phyloP scores from a whole-genome alignment of 1,140 invertebrate genomes.

The Drosophila mojavensis region DNA sequence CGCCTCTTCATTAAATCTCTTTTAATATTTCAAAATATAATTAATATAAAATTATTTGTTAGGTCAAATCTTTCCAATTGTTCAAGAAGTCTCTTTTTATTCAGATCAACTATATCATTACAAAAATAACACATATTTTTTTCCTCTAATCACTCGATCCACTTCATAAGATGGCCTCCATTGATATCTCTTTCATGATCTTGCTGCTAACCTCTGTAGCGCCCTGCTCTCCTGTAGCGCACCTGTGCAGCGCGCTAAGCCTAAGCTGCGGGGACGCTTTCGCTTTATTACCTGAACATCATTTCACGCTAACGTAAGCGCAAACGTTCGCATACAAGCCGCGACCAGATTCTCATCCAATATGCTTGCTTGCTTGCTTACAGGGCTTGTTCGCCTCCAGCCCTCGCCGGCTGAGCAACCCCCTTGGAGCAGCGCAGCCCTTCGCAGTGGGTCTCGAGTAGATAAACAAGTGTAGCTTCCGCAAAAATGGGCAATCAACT shows the following conservation, averaged over 20 bases:
- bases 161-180: too few species aligned
- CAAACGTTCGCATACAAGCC: constrained; percentile 74
- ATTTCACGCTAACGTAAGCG: constrained; percentile 79
- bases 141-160: too few species aligned
- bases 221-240: constrained; percentile 27
- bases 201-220: too few species aligned
- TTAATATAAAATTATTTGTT: too few species aligned
- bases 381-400: neutral
- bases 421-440: neutral
- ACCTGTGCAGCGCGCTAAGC: constrained; percentile 14
- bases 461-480: constrained; percentile 75
- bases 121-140: too few species aligned
- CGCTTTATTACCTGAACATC: constrained; percentile 74
- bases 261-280: constrained; percentile 11
- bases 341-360: constrained; percentile 57
- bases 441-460: constrained; percentile 34
- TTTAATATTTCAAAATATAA: too few species aligned
- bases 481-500: constrained; percentile 79
- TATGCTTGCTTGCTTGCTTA: neutral
- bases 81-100: too few species aligned
- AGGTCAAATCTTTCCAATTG: too few species aligned
- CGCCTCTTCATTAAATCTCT: too few species aligned
- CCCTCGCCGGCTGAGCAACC: neutral
- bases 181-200: too few species aligned
- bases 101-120: too few species aligned